Base-by-base conservation (phyloP, 2,888 invertebrate species). In the Periphyllus acericola region DNA sequence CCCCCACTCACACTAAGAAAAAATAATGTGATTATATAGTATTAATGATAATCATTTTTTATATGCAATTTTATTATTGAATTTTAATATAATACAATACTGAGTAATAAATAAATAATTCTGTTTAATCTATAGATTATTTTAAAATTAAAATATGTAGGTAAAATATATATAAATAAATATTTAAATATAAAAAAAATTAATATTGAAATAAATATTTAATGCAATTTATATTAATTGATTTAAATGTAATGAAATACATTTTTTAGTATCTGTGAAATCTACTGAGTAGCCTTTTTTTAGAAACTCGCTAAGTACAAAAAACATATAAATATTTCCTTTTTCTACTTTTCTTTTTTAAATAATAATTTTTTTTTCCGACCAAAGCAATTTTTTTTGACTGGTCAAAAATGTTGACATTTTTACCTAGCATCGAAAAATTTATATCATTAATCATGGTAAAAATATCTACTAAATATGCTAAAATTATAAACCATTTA, bases 281-380 rank as follows among this genome's bases (percentile, higher is more conserved):
- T 72, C 17, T 17, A 36, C 72, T 34, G 72, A 72, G 34, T 72
- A 8, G 21, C 17, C 34, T 72, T 72, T 19, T 72, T 72, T 19
- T 72, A 72, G 46, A 46, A 75, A 75, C 75, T 75, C 46, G 40
- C 46, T 75, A 75, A 75, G 75, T 46, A 75, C 46, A 14, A 75
- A 75, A 40, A 40, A 75, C 75, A 75, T 75, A 75, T 29, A n/a
- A 75, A 75, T 75, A 75, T 75, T 75, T 75, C 75, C 75, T n/a
- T 5, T 21, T 72, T 72, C 34, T 72, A 72, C 72, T 72, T 72
- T 68, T 1, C 4, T 68, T 72, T 72, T 72, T 17, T 72, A 72
- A 72, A 72, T 72, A 34, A 34, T 72, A 34, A 14, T 34, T 72
- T 72, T 34, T 72, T 66, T 66, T 66, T 66, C 6, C 6, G n/a